Conservation (phyloP, 2,113 vertebrate genomes). For the Phyllostomus hastatus region DNA sequence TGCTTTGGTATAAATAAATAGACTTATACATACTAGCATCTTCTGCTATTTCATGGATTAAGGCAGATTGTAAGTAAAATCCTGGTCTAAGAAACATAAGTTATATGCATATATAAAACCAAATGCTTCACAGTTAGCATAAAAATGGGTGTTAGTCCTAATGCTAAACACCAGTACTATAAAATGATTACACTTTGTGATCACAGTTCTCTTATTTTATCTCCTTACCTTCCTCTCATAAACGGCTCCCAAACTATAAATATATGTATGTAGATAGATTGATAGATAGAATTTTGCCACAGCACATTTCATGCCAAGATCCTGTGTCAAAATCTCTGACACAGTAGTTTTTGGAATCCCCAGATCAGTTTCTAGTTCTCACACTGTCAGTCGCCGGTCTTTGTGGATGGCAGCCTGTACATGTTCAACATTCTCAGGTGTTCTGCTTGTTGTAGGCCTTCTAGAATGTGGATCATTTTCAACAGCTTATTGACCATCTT, state of each 20-base stretch:
- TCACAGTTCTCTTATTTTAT: conserved; percentile 47
- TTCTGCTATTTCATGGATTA: neutral
- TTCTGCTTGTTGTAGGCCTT: too few relatives aligned
- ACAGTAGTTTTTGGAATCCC: too few relatives aligned
- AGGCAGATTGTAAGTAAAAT: conserved; percentile 42
- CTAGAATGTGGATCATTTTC: too few relatives aligned
- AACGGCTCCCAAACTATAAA: neutral
- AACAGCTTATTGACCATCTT: too few relatives aligned
- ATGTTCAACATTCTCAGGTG: too few relatives aligned
- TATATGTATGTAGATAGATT: too few relatives aligned
- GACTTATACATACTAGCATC: neutral
- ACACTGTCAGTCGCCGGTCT: too few relatives aligned
- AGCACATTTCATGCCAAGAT: too few relatives aligned
- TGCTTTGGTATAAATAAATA: neutral
- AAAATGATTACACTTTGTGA: conserved; percentile 31
- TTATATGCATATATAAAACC: conserved; percentile 39
- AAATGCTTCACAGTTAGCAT: conserved; percentile 22
- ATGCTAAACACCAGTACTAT: neutral
- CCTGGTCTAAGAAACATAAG: conserved; percentile 21
- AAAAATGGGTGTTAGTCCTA: conserved; percentile 14
- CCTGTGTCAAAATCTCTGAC: too few relatives aligned
- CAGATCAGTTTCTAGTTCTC: too few relatives aligned
- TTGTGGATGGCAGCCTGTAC: too few relatives aligned
- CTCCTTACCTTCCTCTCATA: neutral
- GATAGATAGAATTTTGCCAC: too few relatives aligned